These are phyloP conservation scores for Gerris buenoi DNA, from an alignment of 1,140 invertebrate species.

Conservation along the genomic window DNA sequence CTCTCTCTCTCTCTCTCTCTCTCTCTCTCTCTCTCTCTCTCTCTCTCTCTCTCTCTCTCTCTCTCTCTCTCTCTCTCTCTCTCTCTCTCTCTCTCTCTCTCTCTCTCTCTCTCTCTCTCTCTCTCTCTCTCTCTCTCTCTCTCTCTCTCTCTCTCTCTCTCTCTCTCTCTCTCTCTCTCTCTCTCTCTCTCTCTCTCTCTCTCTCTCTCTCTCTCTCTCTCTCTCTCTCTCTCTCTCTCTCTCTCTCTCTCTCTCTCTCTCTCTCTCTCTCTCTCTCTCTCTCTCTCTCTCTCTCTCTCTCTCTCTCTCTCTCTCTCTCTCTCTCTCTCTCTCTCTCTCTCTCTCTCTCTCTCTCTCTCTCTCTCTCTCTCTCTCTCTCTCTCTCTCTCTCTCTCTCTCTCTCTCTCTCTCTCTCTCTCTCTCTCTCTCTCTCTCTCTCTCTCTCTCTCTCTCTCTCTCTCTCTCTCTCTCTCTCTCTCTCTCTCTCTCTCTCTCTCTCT, in stretches of 20 bases:
- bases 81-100: slow-evolving; percentile 6
- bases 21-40: too few species aligned
- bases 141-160: slow-evolving; percentile 5
- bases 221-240: slow-evolving; percentile 4
- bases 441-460: slow-evolving; percentile 6
- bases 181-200: slow-evolving; percentile 3
- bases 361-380: not conserved
- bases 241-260: not conserved
- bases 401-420: not conserved
- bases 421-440: slow-evolving; percentile 4
- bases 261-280: slow-evolving; percentile 2
- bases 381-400: not conserved
- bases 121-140: slow-evolving; percentile 5
- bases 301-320: not conserved
- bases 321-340: slow-evolving; percentile 2
- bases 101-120: slow-evolving; percentile 6
- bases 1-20: too few species aligned
- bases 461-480: not conserved
- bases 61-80: not conserved
- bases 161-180: slow-evolving; percentile 5
- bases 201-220: slow-evolving; percentile 3
- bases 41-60: slow-evolving; percentile 3
- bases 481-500: slow-evolving; percentile 3
- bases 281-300: not conserved
- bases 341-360: not conserved